Base-by-base conservation (phyloP, 92 coral and sea anemone species). In the Palythoa heliodiscus region DNA sequence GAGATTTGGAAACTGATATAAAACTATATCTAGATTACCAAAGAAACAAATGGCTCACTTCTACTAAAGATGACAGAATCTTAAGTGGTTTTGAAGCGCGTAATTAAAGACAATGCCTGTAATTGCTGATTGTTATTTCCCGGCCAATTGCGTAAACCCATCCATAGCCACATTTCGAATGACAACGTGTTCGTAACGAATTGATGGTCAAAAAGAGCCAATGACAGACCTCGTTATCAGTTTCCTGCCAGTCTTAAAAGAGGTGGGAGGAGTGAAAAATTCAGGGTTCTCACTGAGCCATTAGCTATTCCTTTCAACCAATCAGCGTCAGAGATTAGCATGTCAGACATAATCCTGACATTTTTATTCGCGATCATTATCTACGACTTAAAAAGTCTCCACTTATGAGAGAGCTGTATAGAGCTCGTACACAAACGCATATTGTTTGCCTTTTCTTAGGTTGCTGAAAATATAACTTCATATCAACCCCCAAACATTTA, bases 281-380 rank as follows among this genome's bases (percentile, higher is more conserved):
- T 95, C 91, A 88, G 89, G 95, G 90, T 95, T 95, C 93, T 94
- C 94, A 90, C 92, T 92, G 96, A 81, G 89, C 99, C 99, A 97
- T 95, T 97, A 95, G 95, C 93, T 83, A 71, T 88, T 89, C 84
- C 75, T 77, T 53, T 71, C 63, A 87, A 80, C 99, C 98, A 97
- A 95, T 97, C 95, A 93, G 87, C 83, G 90, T 20, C 52, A 77
- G 70, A 89, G 84, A 85, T 93, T 87, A 82, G 88, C 94, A 86
- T 95, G 96, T 92, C 98, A 91, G 94, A 85, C 95, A 95, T 95
- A 91, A 95, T 92, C 93, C 93, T 97, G 99, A 94, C 99, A 90
- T 93, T 93, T 97, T 97, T 95, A 97, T 95, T 97, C 94, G 90
- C 83, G 99, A 97, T 97, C 99, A 97, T 97, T 95, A 97, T 97